Evolutionary conservation across 1,140 invertebrate genomes (phyloP), one percentile per base, ranked within the genome.

Genomic region (Drosophila obscura): DNA sequence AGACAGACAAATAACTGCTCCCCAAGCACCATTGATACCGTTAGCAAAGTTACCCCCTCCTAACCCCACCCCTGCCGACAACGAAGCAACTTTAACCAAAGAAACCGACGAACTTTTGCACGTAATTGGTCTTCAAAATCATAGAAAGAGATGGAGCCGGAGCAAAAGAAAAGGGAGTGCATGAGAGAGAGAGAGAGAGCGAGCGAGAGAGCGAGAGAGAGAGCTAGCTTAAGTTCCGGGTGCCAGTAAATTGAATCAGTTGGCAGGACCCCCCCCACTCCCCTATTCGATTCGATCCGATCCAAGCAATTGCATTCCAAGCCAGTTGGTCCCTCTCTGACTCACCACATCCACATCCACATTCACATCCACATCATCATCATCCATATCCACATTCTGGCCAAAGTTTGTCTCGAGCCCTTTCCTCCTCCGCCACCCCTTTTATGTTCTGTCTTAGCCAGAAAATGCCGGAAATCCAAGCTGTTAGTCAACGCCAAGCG

Each of bases 401-500:
- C 64, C 66, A 69, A 68, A 69, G 66, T 69, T 69, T 57, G 64
- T 57, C 68, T 57, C 8, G 28, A 5, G 24, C 19, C 39, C 44
- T 5, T 19, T 3, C 3, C 7, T 43, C 62, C 28, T 26, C 5
- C 39, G 4, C 13, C 63, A 31, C 16, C 11, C 53, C n/a, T n/a
- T n/a, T 11, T 24, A 7, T 22, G 26, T 26, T 39, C 59, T 48
- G 62, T 65, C 66, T 45, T 39, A 43, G 44, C 13, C 60, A 65
- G 60, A 64, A 45, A 43, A 43, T 74, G 60, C 45, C 71, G 81
- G 82, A 85, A 72, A 78, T 73, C 68, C 69, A 87, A 85, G 73
- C 80, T 78, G 80, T 80, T 81, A 82, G 78, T 82, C 73, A 81
- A 81, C 73, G 78, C 77, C 78, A 80, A 66, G 51, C 80, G 80